phyloP scores from a whole-genome alignment of 2,113 vertebrate genomes.

The Catagonus wagneri region DNA sequence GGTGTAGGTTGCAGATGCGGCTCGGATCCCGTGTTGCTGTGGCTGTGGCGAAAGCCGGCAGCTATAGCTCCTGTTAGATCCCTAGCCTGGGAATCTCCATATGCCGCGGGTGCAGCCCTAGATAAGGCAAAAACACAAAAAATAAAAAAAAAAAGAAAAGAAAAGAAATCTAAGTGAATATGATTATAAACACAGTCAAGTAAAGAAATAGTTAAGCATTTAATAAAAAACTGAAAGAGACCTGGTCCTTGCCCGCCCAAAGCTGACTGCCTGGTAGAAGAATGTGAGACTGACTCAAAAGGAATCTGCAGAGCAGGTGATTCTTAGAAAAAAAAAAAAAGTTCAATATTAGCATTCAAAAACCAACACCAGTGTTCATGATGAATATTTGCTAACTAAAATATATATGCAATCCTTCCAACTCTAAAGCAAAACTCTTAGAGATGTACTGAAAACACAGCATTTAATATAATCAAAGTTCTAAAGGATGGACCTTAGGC shows the following conservation, averaged over 20 bases:
- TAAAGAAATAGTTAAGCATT: neutral
- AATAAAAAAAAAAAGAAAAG: neutral
- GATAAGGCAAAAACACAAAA: too few species aligned
- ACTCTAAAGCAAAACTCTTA: neutral
- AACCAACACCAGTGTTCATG: neutral
- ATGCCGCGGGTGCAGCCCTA: too few species aligned
- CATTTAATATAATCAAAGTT: neutral
- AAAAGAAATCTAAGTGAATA: neutral
- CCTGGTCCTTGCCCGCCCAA: rapidly evolving
- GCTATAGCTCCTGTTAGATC: too few species aligned
- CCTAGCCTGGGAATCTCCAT: too few species aligned
- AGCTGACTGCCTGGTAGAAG: neutral
- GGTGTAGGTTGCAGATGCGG: too few species aligned
- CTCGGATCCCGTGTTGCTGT: too few species aligned
- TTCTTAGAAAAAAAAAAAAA: neutral
- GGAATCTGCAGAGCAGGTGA: neutral
- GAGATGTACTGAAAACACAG: neutral
- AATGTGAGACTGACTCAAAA: neutral
- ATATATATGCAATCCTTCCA: neutral
- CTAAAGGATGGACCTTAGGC: neutral
- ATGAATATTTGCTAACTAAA: constrained; percentile 1
- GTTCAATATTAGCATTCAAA: neutral
- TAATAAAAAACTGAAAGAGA: neutral
- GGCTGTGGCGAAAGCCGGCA: too few species aligned
- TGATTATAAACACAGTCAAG: neutral